Evolutionary conservation across 2,888 invertebrate species (phyloP).

Genomic region (Bimastos eiseni): DNA sequence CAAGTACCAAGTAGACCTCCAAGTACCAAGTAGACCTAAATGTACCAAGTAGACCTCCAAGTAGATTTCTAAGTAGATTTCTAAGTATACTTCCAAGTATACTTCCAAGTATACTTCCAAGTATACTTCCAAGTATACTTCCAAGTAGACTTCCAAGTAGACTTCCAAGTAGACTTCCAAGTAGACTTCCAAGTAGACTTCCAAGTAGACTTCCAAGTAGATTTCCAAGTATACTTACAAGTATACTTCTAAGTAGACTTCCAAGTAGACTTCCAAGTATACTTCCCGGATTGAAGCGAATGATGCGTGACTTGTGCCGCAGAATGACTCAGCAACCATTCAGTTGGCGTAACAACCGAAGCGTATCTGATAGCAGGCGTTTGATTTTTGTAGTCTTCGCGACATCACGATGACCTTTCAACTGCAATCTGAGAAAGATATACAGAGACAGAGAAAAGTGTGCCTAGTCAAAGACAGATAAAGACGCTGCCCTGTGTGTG

Average conservation of each 20-base stretch:
- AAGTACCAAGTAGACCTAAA: neutral
- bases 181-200: too few species aligned
- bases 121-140: too few species aligned
- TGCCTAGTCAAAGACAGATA: neutral
- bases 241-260: neutral
- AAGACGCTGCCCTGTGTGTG: neutral
- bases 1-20: too few species aligned
- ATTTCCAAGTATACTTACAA: too few species aligned
- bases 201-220: neutral
- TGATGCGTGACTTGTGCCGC: neutral
- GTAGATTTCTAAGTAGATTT: neutral
- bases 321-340: neutral
- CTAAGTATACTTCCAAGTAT: too few species aligned
- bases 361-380: neutral
- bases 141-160: too few species aligned
- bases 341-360: neutral
- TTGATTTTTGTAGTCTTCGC: conserved; percentile 13
- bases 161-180: too few species aligned
- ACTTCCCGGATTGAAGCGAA: neutral
- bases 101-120: neutral
- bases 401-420: neutral
- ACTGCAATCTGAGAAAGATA: neutral
- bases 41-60: too few species aligned
- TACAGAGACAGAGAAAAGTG: neutral
- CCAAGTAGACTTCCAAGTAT: neutral